Percentiles rank a stretch among this genome's conserved stretches.
Evolutionary conservation across 2,888 invertebrate species (phyloP).

Genomic region (Stegana nigrithorax): DNA sequence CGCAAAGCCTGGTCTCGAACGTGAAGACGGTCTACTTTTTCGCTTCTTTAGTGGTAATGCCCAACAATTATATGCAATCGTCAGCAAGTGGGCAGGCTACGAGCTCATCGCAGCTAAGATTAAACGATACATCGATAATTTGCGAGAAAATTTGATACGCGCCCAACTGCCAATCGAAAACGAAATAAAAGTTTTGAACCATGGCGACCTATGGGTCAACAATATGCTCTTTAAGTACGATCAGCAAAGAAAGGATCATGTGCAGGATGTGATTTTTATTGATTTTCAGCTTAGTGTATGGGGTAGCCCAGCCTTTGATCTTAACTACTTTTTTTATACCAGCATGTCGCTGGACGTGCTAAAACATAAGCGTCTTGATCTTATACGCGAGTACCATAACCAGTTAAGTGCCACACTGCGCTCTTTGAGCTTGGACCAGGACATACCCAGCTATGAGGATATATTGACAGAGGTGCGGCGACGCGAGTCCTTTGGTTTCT

Average conservation of each 20-base stretch:
- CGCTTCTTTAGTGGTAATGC: constrained; percentile 45
- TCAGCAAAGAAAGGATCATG: background rate
- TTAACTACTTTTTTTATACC: constrained; percentile 66
- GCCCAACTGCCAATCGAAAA: constrained; percentile 45
- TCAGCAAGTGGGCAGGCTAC: constrained; percentile 67
- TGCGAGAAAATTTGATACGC: constrained; percentile 44
- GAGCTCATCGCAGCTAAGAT: constrained; percentile 66
- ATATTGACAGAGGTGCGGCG: constrained; percentile 50
- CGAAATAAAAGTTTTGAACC: constrained; percentile 68
- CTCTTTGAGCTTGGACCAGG: constrained; percentile 33
- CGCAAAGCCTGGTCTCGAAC: constrained; percentile 39
- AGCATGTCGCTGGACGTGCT: constrained; percentile 56
- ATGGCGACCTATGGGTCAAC: constrained; percentile 71
- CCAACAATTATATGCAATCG: constrained; percentile 51
- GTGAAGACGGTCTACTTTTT: constrained; percentile 43
- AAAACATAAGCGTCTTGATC: constrained; percentile 46
- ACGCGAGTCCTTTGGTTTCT: constrained; percentile 57
- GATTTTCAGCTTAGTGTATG: constrained; percentile 64
- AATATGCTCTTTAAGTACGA: constrained; percentile 70
- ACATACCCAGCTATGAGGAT: constrained; percentile 53
- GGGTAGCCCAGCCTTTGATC: constrained; percentile 65
- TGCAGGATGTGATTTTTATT: constrained; percentile 51
- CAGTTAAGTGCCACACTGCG: constrained; percentile 46
- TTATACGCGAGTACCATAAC: constrained; percentile 55
- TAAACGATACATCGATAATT: constrained; percentile 40